Evolutionary conservation across 2,797 vertebrate species (phyloP).

Genomic region (Sebastes alutus): DNA sequence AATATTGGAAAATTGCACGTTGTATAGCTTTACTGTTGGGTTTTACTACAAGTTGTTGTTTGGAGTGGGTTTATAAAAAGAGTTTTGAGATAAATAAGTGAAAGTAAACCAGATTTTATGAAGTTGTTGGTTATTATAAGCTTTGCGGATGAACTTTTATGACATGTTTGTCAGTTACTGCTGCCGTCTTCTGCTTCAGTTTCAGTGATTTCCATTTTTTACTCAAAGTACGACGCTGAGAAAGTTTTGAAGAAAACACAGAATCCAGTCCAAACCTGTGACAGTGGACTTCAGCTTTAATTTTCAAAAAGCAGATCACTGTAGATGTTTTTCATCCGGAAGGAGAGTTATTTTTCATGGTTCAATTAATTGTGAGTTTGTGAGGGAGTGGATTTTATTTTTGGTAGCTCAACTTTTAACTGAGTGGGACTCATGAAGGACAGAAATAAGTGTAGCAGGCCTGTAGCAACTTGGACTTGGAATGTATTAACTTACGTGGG

Average conservation of each 20-base stretch:
- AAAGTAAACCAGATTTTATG: constrained; percentile 19
- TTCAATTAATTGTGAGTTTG: background rate
- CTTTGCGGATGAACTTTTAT: background rate
- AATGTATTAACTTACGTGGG: background rate
- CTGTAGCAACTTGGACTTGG: background rate
- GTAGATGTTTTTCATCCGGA: background rate
- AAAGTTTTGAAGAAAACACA: background rate
- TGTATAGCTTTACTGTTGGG: background rate
- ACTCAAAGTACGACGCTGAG: background rate
- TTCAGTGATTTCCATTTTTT: background rate
- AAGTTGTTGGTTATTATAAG: constrained; percentile 11
- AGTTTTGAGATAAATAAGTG: background rate
- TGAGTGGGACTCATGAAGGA: background rate
- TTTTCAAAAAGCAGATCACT: background rate
- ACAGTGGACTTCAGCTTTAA: background rate
- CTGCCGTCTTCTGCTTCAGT: background rate
- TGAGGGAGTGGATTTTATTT: background rate
- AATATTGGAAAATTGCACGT: constrained; percentile 15
- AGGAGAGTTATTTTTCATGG: background rate
- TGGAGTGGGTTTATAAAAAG: constrained; percentile 4
- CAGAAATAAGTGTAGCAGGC: background rate
- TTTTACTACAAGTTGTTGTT: constrained; percentile 9
- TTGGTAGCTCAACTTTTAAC: background rate
- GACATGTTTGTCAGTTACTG: background rate
- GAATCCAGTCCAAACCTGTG: background rate